Conservation (phyloP, 53 echinoderm and acorn worm species). For the Antedon mediterranea region DNA sequence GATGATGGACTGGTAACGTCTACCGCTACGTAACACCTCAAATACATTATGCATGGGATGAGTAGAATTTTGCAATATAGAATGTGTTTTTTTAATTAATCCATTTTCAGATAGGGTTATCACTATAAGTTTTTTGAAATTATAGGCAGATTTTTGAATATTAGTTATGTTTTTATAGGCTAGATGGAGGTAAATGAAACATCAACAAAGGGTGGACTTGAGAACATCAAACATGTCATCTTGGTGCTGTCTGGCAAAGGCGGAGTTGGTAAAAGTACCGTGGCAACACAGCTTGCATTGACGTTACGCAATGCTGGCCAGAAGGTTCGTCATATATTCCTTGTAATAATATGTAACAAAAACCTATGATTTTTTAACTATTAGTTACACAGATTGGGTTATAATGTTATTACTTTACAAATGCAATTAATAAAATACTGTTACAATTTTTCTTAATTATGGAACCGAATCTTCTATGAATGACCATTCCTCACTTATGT, state of each 20-base stretch:
- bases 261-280: constrained; percentile 93
- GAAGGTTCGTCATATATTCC: constrained; percentile 28
- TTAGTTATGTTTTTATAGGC: no score
- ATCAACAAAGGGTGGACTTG: not conserved
- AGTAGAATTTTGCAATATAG: no score
- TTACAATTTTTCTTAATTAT: not conserved
- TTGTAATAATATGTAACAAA: no score
- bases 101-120: no score
- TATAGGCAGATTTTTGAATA: no score
- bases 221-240: constrained; percentile 43
- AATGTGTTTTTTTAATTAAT: no score
- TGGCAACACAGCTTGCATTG: constrained; percentile 75
- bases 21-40: no score
- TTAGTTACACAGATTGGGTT: constrained; percentile 50
- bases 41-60: no score
- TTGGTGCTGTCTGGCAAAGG: constrained; percentile 90
- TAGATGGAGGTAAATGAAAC: not conserved
- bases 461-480: not conserved
- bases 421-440: no score
- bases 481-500: not conserved
- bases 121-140: no score
- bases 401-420: no score
- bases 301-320: constrained; percentile 34
- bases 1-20: no score
- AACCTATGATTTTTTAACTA: not conserved